Conservation (phyloP, 2,797 vertebrate species). For the Danio choprae region DNA sequence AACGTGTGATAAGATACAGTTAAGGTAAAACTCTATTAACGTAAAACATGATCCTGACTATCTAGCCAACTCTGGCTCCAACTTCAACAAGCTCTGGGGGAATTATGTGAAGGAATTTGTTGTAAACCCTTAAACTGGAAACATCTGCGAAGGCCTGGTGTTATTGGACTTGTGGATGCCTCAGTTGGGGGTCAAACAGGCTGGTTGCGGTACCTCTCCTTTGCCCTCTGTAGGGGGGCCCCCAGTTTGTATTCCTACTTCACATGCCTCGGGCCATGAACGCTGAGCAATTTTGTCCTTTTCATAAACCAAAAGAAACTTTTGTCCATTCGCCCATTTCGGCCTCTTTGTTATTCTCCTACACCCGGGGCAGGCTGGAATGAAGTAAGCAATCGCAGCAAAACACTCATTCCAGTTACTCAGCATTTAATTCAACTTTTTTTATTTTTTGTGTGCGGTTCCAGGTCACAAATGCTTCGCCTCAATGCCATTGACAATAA, state of each 20-base stretch:
- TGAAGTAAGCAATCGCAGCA: constrained; percentile 38
- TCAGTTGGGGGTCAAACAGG: constrained; percentile 41
- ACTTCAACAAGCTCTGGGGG: constrained; percentile 73
- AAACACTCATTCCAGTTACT: constrained; percentile 44
- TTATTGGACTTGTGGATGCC: constrained; percentile 65
- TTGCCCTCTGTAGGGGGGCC: constrained; percentile 50
- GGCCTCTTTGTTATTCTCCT: constrained; percentile 29
- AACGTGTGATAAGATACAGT: constrained; percentile 67
- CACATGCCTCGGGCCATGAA: constrained; percentile 40
- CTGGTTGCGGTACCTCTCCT: constrained; percentile 44
- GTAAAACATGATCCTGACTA: constrained; percentile 58
- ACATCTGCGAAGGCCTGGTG: constrained; percentile 73
- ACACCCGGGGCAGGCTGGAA: constrained; percentile 35
- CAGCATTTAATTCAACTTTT: constrained; percentile 45
- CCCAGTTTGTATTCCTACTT: constrained; percentile 42
- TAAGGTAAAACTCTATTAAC: constrained; percentile 56
- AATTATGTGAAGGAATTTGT: constrained; percentile 76
- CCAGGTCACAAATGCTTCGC: constrained; percentile 45
- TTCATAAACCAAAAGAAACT: constrained; percentile 41
- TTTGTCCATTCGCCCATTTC: constrained; percentile 20
- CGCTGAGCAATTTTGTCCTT: constrained; percentile 26
- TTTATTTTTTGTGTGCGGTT: constrained; percentile 14
- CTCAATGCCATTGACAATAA: constrained; percentile 51
- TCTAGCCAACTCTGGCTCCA: constrained; percentile 64
- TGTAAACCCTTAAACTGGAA: constrained; percentile 80